Evolutionary conservation across 1,140 invertebrate genomes (phyloP), one percentile per base, ranked within the genome.

Genomic region (Drepana arcuata): DNA sequence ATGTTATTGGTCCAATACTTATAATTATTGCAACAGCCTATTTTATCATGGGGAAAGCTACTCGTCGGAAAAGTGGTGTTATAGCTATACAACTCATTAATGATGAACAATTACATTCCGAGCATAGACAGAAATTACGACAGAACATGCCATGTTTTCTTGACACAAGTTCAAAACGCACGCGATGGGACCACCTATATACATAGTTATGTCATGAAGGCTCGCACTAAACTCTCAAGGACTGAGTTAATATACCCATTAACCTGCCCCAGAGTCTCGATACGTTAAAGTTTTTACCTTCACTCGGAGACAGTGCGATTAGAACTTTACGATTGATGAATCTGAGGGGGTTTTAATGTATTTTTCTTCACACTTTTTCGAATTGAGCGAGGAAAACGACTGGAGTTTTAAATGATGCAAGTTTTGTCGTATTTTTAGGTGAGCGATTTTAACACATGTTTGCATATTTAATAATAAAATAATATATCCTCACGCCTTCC

Each of bases 251-350:
- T 24, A 40, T 31, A 24, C 28, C 16, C 16, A 14, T 23, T 33
- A 29, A 38, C 31, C 18, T 38, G n/a, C n/a, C n/a, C 16, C 24
- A 12, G 16, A 1, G 24, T 26, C 4, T 26, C n/a, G 4, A 26
- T n/a, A 26, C 6, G 6, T n/a, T 26, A 34, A 46, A 46, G 32
- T 41, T 50, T 45, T 38, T 41, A 41, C 39, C 40, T 47, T 21
- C 24, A 24, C 43, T 33, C 40, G 36, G 28, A 61, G 35, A 43
- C 27, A 41, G n/a, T n/a, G 34, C 42, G 51, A 62, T 58, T 58
- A 61, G 30, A 59, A 62, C 25, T 62, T 53, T 41, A 49, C 59
- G 54, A 62, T 59, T 62, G 54, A 65, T 62, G 54, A 49, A 56
- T 48, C 44, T 39, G 26, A n/a, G n/a, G 16, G 25, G 30, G 34